Evolutionary conservation across 2,113 vertebrate genomes (phyloP).

Genomic region (Seriola rivoliana): DNA sequence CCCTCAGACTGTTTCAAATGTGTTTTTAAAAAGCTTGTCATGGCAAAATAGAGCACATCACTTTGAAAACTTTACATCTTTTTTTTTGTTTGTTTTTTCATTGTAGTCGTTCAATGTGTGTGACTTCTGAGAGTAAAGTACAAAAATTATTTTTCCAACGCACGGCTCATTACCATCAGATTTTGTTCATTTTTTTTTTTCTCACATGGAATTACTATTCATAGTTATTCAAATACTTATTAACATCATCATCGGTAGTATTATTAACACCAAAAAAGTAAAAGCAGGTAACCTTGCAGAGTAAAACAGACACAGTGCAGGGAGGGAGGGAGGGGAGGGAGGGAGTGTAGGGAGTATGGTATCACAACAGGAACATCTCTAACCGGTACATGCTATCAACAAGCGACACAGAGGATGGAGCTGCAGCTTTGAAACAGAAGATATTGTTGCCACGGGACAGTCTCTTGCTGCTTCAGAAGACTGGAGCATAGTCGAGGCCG

Average conservation of each 20-base stretch:
- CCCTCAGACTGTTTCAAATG: conserved; percentile 65
- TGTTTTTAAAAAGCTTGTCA: conserved; percentile 83
- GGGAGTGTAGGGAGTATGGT: conserved; percentile 65
- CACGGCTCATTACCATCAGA: conserved; percentile 74
- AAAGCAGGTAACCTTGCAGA: conserved; percentile 87
- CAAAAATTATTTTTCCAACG: conserved; percentile 77
- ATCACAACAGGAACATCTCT: conserved; percentile 87
- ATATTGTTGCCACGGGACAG: conserved; percentile 69
- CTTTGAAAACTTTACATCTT: conserved; percentile 81
- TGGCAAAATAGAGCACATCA: conserved; percentile 86
- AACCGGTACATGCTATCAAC: conserved; percentile 90
- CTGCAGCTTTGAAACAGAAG: conserved; percentile 74
- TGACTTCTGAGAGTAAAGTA: conserved; percentile 80
- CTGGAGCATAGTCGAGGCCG: conserved; percentile 69
- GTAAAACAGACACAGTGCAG: conserved; percentile 85
- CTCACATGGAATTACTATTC: conserved; percentile 84
- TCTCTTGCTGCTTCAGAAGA: conserved; percentile 73
- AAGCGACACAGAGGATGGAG: conserved; percentile 83
- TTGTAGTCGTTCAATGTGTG: conserved; percentile 69
- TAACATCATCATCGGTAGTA: conserved; percentile 83
- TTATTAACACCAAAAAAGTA: conserved; percentile 88
- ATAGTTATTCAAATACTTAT: conserved; percentile 86
- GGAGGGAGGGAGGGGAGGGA: conserved; percentile 31
- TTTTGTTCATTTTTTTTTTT: conserved; percentile 67
- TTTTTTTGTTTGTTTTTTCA: conserved; percentile 53